Percentiles rank a stretch among this genome's conserved stretches.
These are phyloP conservation scores for Morphnarchus princeps DNA, from an alignment of 2,113 vertebrate species.

Conservation along the genomic window DNA sequence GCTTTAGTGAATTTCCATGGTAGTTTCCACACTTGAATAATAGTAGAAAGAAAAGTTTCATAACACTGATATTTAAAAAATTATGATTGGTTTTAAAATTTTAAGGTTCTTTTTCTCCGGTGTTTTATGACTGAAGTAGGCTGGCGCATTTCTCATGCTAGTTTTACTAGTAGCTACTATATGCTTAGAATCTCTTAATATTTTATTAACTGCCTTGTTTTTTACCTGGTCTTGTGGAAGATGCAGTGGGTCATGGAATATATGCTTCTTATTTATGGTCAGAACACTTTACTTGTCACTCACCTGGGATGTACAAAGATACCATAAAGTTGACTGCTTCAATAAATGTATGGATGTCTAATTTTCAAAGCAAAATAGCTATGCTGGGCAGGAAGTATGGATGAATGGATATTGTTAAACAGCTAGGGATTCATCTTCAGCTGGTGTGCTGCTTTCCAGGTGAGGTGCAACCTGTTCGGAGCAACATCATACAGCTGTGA, in stretches of 20 bases:
- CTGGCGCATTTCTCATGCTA: not conserved
- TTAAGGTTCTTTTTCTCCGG: not conserved
- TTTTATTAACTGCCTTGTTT: not conserved
- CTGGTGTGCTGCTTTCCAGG: not conserved
- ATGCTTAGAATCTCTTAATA: not conserved
- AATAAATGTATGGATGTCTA: not conserved
- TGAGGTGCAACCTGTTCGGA: not conserved
- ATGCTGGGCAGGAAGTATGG: not conserved
- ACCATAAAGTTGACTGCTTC: not conserved
- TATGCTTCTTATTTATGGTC: not conserved
- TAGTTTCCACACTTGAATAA: not conserved
- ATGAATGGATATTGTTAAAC: not conserved
- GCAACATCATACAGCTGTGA: not conserved
- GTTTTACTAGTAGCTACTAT: not conserved
- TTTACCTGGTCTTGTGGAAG: not conserved
- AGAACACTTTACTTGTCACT: not conserved
- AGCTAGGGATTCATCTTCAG: not conserved
- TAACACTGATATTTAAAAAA: not conserved
- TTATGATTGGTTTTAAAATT: not conserved
- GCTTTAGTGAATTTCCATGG: not conserved
- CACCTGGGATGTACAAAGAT: not conserved
- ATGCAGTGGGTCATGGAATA: not conserved
- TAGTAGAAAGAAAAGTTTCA: not conserved
- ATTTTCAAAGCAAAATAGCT: not conserved
- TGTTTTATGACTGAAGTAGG: not conserved